Conservation (phyloP, 2,888 invertebrate species). For the Aphodius sticticus region DNA sequence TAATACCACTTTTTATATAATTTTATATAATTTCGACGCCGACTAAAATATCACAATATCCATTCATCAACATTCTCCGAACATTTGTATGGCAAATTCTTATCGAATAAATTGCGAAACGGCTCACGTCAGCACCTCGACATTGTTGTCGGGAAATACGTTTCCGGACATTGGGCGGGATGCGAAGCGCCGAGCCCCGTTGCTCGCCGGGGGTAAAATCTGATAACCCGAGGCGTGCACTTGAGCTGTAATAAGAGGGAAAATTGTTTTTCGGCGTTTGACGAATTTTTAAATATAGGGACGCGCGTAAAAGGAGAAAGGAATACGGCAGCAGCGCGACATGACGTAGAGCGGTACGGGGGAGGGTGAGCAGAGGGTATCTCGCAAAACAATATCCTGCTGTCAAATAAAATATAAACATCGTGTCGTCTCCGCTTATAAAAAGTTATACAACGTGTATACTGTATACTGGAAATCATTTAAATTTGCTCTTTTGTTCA, state of each 20-base stretch:
- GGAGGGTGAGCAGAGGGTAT: neutral
- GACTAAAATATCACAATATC: neutral
- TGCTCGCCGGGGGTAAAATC: conserved; percentile 24
- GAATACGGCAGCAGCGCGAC: too few species aligned
- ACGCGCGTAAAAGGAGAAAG: neutral
- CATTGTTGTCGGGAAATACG: neutral
- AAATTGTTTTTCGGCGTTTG: conserved; percentile 32
- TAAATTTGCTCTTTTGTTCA: neutral
- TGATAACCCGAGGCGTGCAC: conserved; percentile 33
- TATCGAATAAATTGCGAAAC: conserved; percentile 4
- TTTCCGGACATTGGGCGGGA: neutral
- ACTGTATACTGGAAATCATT: neutral
- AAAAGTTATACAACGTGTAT: neutral
- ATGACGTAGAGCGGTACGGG: neutral
- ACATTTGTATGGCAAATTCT: neutral
- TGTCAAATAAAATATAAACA: neutral
- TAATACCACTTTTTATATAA: too few species aligned
- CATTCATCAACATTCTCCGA: neutral
- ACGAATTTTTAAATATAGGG: conserved; percentile 24
- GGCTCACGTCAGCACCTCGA: neutral
- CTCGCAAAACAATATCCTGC: neutral
- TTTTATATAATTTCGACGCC: too few species aligned
- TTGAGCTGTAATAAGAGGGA: conserved; percentile 33
- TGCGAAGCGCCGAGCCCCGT: neutral
- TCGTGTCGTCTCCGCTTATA: neutral